phyloP scores from a whole-genome alignment of 2,113 vertebrate genomes.

The Piprites chloris region DNA sequence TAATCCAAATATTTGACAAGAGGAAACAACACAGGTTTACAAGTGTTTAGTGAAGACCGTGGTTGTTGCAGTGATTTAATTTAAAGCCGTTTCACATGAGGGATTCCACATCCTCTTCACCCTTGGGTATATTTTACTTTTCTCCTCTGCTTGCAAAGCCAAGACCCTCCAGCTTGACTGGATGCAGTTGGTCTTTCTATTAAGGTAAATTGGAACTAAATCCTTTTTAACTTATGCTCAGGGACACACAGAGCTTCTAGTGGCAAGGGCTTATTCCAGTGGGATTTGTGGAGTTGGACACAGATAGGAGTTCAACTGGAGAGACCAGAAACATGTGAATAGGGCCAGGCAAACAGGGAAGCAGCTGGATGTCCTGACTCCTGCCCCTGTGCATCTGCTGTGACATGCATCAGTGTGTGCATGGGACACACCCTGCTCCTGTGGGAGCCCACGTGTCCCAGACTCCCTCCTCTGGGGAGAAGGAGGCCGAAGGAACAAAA shows the following conservation, averaged over 20 bases:
- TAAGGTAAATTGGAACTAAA: conserved; percentile 7
- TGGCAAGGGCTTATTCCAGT: not conserved
- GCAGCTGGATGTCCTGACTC: not conserved
- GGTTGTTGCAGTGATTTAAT: not conserved
- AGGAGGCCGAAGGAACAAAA: not conserved
- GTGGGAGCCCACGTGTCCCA: fast-evolving
- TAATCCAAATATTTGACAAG: not conserved
- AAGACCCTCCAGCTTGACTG: not conserved
- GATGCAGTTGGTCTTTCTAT: not conserved
- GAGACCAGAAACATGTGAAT: not conserved
- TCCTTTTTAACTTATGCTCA: not conserved
- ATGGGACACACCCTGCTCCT: not conserved
- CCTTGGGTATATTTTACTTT: not conserved
- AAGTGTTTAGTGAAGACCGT: not conserved
- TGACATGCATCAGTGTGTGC: not conserved
- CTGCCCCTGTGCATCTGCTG: not conserved
- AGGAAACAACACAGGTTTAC: not conserved
- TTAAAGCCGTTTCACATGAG: not conserved
- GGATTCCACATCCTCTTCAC: not conserved
- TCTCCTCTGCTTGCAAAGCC: not conserved
- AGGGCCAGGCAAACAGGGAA: not conserved
- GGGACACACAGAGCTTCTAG: not conserved
- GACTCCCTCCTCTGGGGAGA: not conserved
- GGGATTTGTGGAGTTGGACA: not conserved
- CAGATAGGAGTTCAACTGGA: not conserved